These are phyloP conservation scores for Leucoraja erinaceus DNA, from an alignment of 2,113 vertebrate genomes.

Conservation along the genomic window DNA sequence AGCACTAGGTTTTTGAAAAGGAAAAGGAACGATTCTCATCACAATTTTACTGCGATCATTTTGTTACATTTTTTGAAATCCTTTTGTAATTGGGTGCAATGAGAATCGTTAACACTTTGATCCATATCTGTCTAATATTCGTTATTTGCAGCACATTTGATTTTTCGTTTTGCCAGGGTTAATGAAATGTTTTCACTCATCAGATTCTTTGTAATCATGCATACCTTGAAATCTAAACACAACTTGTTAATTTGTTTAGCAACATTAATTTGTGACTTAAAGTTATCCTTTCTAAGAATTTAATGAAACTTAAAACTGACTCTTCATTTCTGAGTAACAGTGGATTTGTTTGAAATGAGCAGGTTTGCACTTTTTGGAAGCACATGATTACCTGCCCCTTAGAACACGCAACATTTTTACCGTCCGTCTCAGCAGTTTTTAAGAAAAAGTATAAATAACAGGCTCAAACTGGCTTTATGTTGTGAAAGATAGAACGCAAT, in stretches of 20 bases:
- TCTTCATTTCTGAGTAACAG: neutral
- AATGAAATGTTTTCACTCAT: neutral
- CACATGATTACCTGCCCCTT: neutral
- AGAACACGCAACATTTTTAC: neutral
- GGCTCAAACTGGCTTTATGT: neutral
- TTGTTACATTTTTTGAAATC: neutral
- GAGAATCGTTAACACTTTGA: neutral
- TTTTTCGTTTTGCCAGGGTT: neutral
- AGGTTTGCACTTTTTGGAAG: neutral
- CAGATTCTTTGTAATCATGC: neutral
- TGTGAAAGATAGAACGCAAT: neutral
- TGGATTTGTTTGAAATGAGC: conserved; percentile 7
- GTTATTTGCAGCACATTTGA: neutral
- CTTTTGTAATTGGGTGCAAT: neutral
- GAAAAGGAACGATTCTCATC: neutral
- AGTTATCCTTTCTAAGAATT: neutral
- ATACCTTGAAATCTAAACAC: neutral
- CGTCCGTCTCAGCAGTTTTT: neutral
- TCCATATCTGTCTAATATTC: neutral
- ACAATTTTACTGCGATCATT: neutral
- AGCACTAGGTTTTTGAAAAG: neutral
- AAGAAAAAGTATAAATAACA: neutral
- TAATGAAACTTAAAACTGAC: conserved; percentile 1
- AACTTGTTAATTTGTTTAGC: conserved; percentile 8
- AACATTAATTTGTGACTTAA: neutral